phyloP scores from a whole-genome alignment of 2,797 vertebrate genomes.

The Acestrorhynchus altus region DNA sequence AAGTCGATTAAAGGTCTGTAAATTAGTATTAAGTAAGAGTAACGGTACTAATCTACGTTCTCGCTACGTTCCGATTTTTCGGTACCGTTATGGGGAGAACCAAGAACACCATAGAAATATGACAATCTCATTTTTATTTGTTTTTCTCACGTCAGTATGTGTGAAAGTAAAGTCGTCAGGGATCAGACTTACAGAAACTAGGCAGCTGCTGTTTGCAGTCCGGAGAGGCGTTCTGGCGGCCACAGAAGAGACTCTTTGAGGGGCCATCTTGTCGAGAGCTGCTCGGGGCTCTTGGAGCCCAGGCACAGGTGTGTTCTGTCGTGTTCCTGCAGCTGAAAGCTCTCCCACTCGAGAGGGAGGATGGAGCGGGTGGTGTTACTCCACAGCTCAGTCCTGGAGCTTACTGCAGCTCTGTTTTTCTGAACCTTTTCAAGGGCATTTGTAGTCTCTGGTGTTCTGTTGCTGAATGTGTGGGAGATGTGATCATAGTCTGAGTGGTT shows the following conservation, averaged over 20 bases:
- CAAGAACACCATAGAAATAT: no score
- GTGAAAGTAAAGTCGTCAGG: background rate
- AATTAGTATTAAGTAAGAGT: no score
- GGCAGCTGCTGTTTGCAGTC: background rate
- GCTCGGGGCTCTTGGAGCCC: background rate
- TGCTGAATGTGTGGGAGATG: background rate
- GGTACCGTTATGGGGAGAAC: no score
- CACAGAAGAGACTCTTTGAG: background rate
- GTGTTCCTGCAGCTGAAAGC: conserved; percentile 66
- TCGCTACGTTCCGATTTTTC: no score
- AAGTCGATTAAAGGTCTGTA: no score
- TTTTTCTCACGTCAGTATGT: background rate
- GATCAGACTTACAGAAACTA: background rate
- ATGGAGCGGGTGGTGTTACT: background rate
- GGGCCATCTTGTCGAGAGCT: background rate
- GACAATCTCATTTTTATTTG: no score
- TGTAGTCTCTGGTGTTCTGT: background rate
- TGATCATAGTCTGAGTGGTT: background rate
- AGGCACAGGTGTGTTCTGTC: conserved; percentile 52
- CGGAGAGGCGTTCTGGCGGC: background rate
- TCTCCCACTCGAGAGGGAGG: background rate
- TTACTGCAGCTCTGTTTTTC: conserved; percentile 1
- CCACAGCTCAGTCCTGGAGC: background rate
- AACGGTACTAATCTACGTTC: no score
- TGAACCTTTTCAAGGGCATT: background rate